Conservation (phyloP, 2,113 vertebrate genomes). For the Antennarius striatus region DNA sequence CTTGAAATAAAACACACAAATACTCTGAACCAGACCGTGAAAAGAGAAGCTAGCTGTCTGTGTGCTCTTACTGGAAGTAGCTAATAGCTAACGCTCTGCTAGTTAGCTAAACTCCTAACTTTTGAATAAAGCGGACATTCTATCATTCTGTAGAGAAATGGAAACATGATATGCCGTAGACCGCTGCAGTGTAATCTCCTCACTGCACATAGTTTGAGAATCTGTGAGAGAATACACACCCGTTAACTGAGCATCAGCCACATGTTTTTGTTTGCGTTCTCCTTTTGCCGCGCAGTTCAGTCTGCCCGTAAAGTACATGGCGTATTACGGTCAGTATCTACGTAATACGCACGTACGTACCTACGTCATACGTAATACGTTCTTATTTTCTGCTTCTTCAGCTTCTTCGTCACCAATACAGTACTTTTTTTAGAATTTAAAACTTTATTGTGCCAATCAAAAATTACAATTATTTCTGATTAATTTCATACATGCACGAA, state of each 20-base stretch:
- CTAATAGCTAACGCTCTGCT: slow-evolving; percentile 67
- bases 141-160: neutral
- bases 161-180: too few species aligned
- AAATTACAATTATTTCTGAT: too few species aligned
- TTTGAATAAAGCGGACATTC: neutral
- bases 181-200: neutral
- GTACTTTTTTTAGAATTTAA: too few species aligned
- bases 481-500: neutral
- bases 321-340: neutral
- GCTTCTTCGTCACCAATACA: too few species aligned
- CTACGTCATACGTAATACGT: slow-evolving; percentile 8
- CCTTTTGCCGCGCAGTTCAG: slow-evolving; percentile 82
- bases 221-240: slow-evolving; percentile 52
- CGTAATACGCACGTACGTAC: neutral
- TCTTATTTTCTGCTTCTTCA: too few species aligned
- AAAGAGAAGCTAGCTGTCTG: too few species aligned
- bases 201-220: fast-evolving
- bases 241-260: slow-evolving; percentile 68
- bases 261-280: slow-evolving; percentile 84
- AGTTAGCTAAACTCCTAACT: slow-evolving; percentile 59
- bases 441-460: too few species aligned
- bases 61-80: neutral
- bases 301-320: slow-evolving; percentile 34
- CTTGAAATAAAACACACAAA: too few species aligned
- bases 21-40: too few species aligned